Evolutionary conservation across 2,113 vertebrate genomes (phyloP).

Genomic region (Pteropus alecto): DNA sequence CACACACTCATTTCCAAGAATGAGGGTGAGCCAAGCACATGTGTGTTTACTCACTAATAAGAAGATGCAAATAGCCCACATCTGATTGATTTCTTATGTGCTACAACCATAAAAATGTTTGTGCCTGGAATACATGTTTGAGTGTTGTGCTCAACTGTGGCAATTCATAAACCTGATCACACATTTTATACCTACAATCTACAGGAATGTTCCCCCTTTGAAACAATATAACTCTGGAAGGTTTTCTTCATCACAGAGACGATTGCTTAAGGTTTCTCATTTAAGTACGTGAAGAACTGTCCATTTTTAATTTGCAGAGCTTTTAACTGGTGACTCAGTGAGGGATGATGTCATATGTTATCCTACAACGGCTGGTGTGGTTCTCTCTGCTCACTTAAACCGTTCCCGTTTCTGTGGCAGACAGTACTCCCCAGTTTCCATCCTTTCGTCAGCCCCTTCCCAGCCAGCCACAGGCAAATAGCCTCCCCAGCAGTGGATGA

Average conservation of each 20-base stretch:
- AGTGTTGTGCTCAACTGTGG: background rate
- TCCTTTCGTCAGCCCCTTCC: background rate
- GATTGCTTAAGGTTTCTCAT: background rate
- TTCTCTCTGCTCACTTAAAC: background rate
- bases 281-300: background rate
- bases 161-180: background rate
- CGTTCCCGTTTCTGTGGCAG: background rate
- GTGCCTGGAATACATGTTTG: background rate
- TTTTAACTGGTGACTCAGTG: slow-evolving; percentile 60
- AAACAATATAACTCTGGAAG: background rate
- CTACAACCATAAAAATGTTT: background rate
- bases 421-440: background rate
- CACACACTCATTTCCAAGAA: background rate
- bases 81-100: slow-evolving; percentile 51
- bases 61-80: background rate
- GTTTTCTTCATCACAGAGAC: background rate
- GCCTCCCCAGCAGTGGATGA: slow-evolving; percentile 52
- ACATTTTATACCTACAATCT: background rate
- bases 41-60: slow-evolving; percentile 27
- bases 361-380: background rate
- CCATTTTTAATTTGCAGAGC: slow-evolving; percentile 21
- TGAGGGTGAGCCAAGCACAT: background rate
- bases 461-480: slow-evolving; percentile 52
- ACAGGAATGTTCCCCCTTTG: background rate
- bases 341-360: slow-evolving; percentile 73